A percentile compares a stretch with the other conserved stretches of the same genome.
These are phyloP conservation scores for Lithophane ornitopus DNA, from an alignment of 2,888 invertebrate genomes.

Conservation along the genomic window DNA sequence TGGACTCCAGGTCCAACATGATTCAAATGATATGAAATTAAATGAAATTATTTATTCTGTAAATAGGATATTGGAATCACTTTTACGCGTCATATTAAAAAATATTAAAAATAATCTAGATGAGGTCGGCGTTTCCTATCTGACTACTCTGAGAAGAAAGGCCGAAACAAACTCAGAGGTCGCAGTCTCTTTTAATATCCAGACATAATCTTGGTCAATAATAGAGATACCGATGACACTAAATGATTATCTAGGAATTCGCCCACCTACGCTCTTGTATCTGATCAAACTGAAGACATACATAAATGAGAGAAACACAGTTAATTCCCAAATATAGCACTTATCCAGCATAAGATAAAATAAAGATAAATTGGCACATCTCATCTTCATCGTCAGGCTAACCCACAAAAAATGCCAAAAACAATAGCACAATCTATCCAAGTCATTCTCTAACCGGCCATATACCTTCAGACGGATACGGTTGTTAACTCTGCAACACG, in stretches of 20 bases:
- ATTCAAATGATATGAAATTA: no score
- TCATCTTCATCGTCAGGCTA: not conserved
- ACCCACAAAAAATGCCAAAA: conserved; percentile 28
- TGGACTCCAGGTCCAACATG: not conserved
- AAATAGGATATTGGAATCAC: no score
- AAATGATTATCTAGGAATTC: not conserved
- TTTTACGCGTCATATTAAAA: no score
- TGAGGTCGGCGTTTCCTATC: no score
- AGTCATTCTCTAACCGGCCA: conserved; percentile 6
- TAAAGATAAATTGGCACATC: not conserved
- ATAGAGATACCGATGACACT: not conserved
- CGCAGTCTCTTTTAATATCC: no score
- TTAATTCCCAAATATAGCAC: not conserved
- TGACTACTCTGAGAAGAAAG: no score
- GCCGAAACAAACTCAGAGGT: no score
- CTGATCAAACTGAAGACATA: not conserved
- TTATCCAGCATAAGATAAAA: not conserved
- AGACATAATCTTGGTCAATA: no score
- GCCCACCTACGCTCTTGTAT: not conserved
- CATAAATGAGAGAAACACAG: not conserved
- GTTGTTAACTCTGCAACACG: conserved; percentile 38
- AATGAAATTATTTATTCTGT: no score
- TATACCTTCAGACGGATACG: conserved; percentile 39
- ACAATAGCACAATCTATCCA: conserved; percentile 22
- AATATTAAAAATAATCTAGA: no score